These are phyloP conservation scores for Drosophila sproati DNA, from an alignment of 1,140 invertebrate genomes.

Conservation along the genomic window DNA sequence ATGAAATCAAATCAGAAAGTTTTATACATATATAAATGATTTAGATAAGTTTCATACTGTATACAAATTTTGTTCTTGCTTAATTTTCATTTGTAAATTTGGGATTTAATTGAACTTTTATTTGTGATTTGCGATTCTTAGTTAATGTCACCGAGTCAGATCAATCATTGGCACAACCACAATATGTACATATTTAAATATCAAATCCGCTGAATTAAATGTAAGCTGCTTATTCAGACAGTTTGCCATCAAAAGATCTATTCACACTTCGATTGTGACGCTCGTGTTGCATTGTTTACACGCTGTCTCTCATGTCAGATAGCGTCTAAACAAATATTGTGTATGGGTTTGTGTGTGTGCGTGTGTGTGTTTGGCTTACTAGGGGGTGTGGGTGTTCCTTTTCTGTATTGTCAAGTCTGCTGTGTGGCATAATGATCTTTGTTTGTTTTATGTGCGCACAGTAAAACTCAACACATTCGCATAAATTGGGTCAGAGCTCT, in stretches of 20 bases:
- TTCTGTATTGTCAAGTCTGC: slow-evolving; percentile 50
- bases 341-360: slow-evolving; percentile 6
- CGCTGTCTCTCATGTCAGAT: slow-evolving; percentile 48
- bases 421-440: slow-evolving; percentile 57
- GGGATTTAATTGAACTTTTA: background rate
- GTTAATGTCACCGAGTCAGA: background rate
- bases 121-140: background rate
- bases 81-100: background rate
- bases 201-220: slow-evolving; percentile 25
- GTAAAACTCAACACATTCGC: slow-evolving; percentile 44
- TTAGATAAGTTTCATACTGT: too few relatives aligned
- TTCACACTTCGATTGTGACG: slow-evolving; percentile 74
- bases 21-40: too few relatives aligned
- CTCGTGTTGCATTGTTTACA: slow-evolving; percentile 48
- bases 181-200: slow-evolving; percentile 10
- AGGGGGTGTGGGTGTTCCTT: slow-evolving; percentile 35
- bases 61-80: background rate
- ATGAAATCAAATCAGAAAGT: too few relatives aligned
- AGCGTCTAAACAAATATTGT: slow-evolving; percentile 33
- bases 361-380: slow-evolving; percentile 21
- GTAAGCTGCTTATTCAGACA: slow-evolving; percentile 59
- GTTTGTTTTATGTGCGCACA: slow-evolving; percentile 49
- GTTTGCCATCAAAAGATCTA: slow-evolving; percentile 52
- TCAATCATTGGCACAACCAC: slow-evolving; percentile 1
- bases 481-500: slow-evolving; percentile 60